Evolutionary conservation across 1,140 invertebrate species (phyloP), one percentile per base, ranked within the genome.

Genomic region (Nixonia krombeini): DNA sequence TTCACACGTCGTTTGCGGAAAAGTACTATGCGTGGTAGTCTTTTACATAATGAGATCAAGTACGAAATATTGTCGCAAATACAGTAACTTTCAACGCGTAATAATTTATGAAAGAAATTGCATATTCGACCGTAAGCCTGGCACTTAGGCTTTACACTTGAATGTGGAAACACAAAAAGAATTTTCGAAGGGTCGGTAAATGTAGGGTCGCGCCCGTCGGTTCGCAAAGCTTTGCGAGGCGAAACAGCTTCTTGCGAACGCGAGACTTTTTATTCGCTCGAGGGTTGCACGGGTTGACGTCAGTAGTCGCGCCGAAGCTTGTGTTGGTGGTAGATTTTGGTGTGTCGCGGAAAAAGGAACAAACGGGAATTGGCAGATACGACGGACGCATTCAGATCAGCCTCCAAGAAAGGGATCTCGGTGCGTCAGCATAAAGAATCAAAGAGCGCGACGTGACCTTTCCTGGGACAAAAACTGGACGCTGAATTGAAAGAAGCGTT

Each of bases 361-460:
- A 37, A 15, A 47, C 29, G 42, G 56, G 35, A 51, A 61, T 71
- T 62, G 66, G 71, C 65, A 70, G 76, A 79, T 79, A 82, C 81
- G 79, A 68, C 72, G 73, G 73, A 76, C 72, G 79, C 75, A 83
- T 83, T 82, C 76, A 82, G 81, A 83, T 83, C 73, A 77, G 73
- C 51, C 51, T 61, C 46, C 31, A 31, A 31, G 35, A 42, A 49
- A 65, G 51, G 51, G 70, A 63, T 65, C 63, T 46, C 46, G 62
- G 62, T 72, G 73, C 72, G 76, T 82, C 76, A 80, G 78, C 77
- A 73, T 50, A 63, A 74, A 74, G 79, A 75, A 77, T 82, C 80
- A 82, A 79, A 81, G 75, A 64, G 56, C 66, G 56, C 52, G 61
- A 70, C 71, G 70, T 72, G 69, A 72, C 71, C 69, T 72, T 68